A percentile compares a stretch with the other conserved stretches of the same genome.
These are phyloP conservation scores for Amazona guildingii DNA, from an alignment of 2,113 vertebrate genomes.

Conservation along the genomic window DNA sequence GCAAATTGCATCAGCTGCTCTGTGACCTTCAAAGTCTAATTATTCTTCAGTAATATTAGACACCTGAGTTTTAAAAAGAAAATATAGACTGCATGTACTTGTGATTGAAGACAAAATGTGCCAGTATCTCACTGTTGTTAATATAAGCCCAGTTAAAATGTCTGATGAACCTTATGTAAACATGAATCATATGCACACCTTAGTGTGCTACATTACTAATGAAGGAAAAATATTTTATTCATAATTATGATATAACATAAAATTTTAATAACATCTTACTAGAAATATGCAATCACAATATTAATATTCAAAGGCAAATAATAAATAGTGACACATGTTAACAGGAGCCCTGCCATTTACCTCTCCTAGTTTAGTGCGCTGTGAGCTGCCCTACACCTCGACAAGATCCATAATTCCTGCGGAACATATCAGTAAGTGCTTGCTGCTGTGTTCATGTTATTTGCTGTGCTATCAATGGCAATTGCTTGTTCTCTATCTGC, in stretches of 20 bases:
- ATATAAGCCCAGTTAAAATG: not conserved
- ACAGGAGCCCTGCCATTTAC: not conserved
- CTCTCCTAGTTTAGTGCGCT: not conserved
- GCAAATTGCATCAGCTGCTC: not conserved
- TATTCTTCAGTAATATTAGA: not conserved
- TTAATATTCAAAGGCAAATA: not conserved
- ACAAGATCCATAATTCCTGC: rapidly evolving
- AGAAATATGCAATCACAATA: not conserved
- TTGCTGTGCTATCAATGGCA: rapidly evolving
- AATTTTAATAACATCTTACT: not conserved
- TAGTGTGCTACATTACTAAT: not conserved
- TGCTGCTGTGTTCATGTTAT: not conserved
- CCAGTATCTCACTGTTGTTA: not conserved
- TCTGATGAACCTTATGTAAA: not conserved
- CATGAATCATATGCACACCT: not conserved
- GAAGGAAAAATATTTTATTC: not conserved
- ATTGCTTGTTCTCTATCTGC: not conserved
- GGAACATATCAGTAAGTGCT: not conserved
- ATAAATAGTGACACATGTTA: not conserved
- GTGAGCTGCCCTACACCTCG: not conserved
- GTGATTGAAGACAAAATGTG: not conserved
- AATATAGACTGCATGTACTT: not conserved
- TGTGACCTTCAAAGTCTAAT: not conserved
- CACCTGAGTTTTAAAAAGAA: not conserved
- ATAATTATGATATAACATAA: not conserved